A percentile compares a stretch with the other conserved stretches of the same genome.
Conservation (phyloP, 1,140 invertebrate species). For the Ceratitis capitata region DNA sequence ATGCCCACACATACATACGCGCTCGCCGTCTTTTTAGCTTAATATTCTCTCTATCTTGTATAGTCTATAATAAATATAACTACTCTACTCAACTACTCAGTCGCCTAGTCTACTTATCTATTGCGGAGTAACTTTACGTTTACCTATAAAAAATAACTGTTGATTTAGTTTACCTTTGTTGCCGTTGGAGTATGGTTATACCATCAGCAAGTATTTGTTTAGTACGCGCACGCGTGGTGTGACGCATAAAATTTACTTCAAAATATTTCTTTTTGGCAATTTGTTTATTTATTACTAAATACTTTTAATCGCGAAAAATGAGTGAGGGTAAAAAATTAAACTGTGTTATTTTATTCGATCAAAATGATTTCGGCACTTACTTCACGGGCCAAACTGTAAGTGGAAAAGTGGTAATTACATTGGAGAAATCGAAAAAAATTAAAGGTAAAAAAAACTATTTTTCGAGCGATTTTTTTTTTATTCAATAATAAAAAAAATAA, state of each 20-base stretch:
- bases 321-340: constrained; percentile 50
- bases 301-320: background rate
- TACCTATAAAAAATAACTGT: background rate
- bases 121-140: background rate
- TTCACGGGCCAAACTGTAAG: constrained; percentile 68
- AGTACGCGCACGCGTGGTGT: background rate
- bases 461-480: too few relatives aligned
- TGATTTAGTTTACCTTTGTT: background rate
- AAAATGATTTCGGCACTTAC: constrained; percentile 67
- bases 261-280: background rate
- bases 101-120: background rate
- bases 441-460: constrained; percentile 63
- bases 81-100: background rate
- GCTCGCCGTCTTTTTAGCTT: background rate
- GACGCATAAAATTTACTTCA: too few relatives aligned
- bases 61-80: too few relatives aligned
- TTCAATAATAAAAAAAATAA: background rate
- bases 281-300: background rate
- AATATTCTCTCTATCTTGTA: too few relatives aligned
- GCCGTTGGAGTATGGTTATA: background rate
- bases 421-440: constrained; percentile 67
- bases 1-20: background rate
- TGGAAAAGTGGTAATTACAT: constrained; percentile 66
- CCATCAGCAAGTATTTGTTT: background rate
- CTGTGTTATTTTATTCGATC: constrained; percentile 67